A percentile compares a stretch with the other conserved stretches of the same genome.
These are phyloP conservation scores for Stenoptilia bipunctidactyla DNA, from an alignment of 2,888 invertebrate species.

Conservation along the genomic window DNA sequence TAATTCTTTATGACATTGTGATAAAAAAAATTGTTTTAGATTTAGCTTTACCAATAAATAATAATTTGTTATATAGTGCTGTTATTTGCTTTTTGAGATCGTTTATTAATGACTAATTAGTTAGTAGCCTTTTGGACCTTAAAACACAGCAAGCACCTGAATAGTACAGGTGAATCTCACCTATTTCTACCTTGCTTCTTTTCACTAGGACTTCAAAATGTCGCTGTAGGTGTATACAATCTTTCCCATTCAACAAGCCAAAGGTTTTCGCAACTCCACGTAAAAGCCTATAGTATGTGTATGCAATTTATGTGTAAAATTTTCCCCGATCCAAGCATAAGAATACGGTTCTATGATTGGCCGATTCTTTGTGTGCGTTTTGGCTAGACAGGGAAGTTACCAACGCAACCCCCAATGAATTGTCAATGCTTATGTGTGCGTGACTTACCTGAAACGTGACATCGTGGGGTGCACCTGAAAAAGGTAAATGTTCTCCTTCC, in stretches of 20 bases:
- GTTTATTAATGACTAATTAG: too few relatives aligned
- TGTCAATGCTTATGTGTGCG: neutral
- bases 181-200: constrained; percentile 42
- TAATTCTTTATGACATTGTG: too few relatives aligned
- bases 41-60: too few relatives aligned
- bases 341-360: constrained; percentile 5
- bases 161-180: constrained; percentile 37
- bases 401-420: too few relatives aligned
- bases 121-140: neutral
- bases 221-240: constrained; percentile 18
- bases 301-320: neutral
- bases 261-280: constrained; percentile 2
- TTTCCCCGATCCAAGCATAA: constrained; percentile 9
- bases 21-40: too few relatives aligned
- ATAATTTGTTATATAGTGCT: too few relatives aligned
- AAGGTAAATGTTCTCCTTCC: constrained; percentile 28
- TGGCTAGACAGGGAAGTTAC: too few relatives aligned
- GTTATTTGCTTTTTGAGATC: too few relatives aligned
- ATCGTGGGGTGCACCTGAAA: constrained; percentile 31
- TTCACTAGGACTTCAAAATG: constrained; percentile 42
- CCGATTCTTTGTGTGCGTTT: constrained; percentile 5
- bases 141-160: constrained; percentile 12
- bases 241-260: neutral
- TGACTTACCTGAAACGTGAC: constrained; percentile 14
- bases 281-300: neutral